phyloP scores from a whole-genome alignment of 1,140 invertebrate species.

The Patella vulgata region DNA sequence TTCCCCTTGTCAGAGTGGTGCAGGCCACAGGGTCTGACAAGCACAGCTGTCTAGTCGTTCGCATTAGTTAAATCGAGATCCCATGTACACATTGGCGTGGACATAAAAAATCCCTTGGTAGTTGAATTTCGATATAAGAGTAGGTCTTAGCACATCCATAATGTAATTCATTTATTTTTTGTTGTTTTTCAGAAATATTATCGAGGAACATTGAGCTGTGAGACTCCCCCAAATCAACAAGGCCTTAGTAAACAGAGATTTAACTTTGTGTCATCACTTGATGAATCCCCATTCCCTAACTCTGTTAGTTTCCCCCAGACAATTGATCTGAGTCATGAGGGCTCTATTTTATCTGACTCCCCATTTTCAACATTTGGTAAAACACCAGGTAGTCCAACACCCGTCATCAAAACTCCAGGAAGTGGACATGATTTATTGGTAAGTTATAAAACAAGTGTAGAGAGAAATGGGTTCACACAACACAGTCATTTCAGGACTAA shows the following conservation, averaged over 20 bases:
- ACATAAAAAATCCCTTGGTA: no score
- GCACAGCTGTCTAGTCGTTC: no score
- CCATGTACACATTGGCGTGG: no score
- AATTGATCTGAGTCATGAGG: slow-evolving; percentile 28
- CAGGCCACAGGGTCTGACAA: no score
- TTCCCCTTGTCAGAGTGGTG: no score
- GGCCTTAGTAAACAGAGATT: slow-evolving; percentile 13
- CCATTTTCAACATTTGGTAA: slow-evolving; percentile 55
- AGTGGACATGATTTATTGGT: background rate
- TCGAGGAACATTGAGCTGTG: slow-evolving; percentile 24
- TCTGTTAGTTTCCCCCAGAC: slow-evolving; percentile 22
- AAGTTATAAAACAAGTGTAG: no score
- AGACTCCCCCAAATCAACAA: slow-evolving; percentile 24
- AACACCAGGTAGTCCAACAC: slow-evolving; percentile 35
- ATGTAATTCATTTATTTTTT: background rate
- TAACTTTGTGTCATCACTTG: slow-evolving; percentile 28
- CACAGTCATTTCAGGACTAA: no score
- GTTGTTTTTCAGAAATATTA: slow-evolving; percentile 33
- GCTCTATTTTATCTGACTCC: slow-evolving; percentile 25
- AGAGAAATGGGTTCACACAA: no score
- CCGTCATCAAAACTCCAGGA: slow-evolving; percentile 20
- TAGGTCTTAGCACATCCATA: background rate
- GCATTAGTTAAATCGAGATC: no score
- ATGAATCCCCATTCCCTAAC: slow-evolving; percentile 17
- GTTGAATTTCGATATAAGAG: no score